These are phyloP conservation scores for Dermatophagoides farinae DNA, from an alignment of 1,140 invertebrate species.

Conservation along the genomic window DNA sequence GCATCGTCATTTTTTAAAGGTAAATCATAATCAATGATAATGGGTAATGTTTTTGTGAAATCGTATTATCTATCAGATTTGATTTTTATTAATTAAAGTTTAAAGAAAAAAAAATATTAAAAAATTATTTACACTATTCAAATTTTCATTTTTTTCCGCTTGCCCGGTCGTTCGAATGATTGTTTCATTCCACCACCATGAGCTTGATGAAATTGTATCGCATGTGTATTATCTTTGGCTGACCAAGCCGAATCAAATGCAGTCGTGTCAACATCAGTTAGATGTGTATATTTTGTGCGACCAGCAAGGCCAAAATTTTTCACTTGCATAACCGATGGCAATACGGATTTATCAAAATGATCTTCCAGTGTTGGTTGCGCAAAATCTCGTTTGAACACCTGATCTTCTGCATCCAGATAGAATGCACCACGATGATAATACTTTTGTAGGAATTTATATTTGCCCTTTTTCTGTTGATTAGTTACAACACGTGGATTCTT, in stretches of 20 bases:
- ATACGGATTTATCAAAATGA: conserved; percentile 94
- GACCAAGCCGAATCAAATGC: conserved; percentile 93
- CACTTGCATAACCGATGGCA: conserved; percentile 99
- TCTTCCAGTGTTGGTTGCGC: conserved; percentile 91
- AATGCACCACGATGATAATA: conserved; percentile 98
- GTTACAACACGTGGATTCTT: conserved; percentile 82
- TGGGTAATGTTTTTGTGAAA: too few species aligned
- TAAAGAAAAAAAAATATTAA: neutral
- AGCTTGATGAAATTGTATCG: conserved; percentile 62
- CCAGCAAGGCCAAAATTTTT: conserved; percentile 98
- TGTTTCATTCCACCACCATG: conserved; percentile 90
- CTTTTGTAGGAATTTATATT: conserved; percentile 98
- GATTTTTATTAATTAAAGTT: neutral
- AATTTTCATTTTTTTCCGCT: conserved; percentile 24
- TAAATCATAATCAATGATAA: too few species aligned
- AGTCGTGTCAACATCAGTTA: conserved; percentile 97
- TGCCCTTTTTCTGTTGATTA: conserved; percentile 89
- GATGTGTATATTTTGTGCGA: conserved; percentile 94
- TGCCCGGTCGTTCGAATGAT: conserved; percentile 64
- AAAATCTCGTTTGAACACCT: conserved; percentile 82
- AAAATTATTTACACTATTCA: conserved; percentile 1
- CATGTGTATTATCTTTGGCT: conserved; percentile 48
- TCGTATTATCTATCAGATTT: neutral
- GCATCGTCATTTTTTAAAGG: too few species aligned
- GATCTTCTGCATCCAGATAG: conserved; percentile 85